phyloP scores from a whole-genome alignment of 2,113 vertebrate species.

The Glaucidium brasilianum region DNA sequence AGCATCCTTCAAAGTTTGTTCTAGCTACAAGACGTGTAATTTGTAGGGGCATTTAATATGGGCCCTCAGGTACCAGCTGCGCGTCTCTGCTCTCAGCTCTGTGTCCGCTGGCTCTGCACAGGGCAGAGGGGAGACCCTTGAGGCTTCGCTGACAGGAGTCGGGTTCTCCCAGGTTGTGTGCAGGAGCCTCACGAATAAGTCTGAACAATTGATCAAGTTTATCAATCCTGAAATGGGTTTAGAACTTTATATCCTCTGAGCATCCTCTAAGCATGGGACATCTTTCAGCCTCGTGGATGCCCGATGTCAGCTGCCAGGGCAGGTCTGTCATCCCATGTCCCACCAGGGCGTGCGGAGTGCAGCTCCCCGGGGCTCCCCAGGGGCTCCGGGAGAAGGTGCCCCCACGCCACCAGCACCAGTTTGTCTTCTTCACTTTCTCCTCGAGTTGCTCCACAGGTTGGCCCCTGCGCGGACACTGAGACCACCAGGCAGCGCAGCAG shows the following conservation, averaged over 20 bases:
- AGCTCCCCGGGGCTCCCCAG: fast-evolving
- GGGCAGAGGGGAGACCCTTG: not conserved
- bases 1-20: too few species aligned
- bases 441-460: not conserved
- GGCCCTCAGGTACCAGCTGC: not conserved
- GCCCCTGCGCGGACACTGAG: not conserved
- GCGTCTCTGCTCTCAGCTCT: not conserved
- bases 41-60: not conserved
- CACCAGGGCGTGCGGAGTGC: too few species aligned
- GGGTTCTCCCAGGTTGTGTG: too few species aligned
- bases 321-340: too few species aligned
- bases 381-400: not conserved
- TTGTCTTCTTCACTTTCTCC: not conserved
- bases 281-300: not conserved
- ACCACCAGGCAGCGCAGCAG: not conserved
- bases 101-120: not conserved
- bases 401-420: not conserved
- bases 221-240: not conserved
- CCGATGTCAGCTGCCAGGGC: not conserved
- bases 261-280: too few species aligned
- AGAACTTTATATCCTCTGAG: not conserved
- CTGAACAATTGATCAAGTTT: not conserved
- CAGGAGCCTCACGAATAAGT: not conserved
- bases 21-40: not conserved
- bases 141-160: too few species aligned